Conservation (phyloP, 2,113 vertebrate species). For the Hiodon alosoides region DNA sequence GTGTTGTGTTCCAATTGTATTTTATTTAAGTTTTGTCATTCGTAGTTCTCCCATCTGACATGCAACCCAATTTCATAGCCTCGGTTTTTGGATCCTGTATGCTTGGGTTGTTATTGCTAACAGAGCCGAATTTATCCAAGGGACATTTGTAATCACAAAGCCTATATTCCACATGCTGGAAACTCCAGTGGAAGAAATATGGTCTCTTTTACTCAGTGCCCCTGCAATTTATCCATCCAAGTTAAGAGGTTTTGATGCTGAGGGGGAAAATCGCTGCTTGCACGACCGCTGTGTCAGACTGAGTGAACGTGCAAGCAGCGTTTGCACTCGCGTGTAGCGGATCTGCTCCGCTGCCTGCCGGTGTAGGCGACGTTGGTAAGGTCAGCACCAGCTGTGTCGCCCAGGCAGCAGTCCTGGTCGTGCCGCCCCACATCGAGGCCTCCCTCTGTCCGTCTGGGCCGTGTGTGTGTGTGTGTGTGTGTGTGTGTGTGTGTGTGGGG, state of each 20-base stretch:
- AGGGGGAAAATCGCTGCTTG: not conserved
- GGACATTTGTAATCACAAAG: not conserved
- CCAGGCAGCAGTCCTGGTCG: no score
- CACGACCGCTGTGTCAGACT: not conserved
- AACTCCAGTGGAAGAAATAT: not conserved
- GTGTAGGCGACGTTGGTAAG: no score
- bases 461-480: not conserved
- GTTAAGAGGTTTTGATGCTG: not conserved
- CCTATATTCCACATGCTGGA: not conserved
- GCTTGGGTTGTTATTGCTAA: not conserved
- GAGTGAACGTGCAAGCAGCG: constrained; percentile 25
- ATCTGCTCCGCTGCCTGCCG: no score
- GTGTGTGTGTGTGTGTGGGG: not conserved
- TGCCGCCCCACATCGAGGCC: no score
- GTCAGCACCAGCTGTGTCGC: no score
- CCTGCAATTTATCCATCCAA: not conserved
- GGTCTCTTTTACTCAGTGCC: not conserved
- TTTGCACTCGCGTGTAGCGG: not conserved
- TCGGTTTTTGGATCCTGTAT: not conserved
- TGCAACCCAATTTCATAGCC: not conserved
- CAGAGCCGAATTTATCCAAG: not conserved
- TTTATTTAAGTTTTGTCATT: not conserved
- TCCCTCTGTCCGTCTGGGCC: no score
- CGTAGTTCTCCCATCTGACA: not conserved
- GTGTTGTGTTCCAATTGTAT: not conserved